Evolutionary conservation across 2,113 vertebrate species (phyloP).

Genomic region (Nerophis lumbriciformis): DNA sequence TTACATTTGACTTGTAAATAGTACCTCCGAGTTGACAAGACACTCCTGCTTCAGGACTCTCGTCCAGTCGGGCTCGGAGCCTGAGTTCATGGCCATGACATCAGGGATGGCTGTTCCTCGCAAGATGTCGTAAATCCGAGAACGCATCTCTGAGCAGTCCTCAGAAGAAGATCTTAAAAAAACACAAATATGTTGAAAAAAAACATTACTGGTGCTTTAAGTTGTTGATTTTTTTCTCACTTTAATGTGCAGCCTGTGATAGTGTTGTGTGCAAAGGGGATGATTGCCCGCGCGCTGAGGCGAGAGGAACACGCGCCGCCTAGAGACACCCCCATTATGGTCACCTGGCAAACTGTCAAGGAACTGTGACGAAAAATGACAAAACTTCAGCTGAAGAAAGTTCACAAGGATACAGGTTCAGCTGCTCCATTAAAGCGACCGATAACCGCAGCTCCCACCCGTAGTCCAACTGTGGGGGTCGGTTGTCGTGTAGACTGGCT

Average conservation of each 20-base stretch:
- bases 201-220: background rate
- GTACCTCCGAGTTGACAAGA: slow-evolving; percentile 42
- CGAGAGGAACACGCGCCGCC: slow-evolving; percentile 55
- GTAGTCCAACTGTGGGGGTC: slow-evolving; percentile 45
- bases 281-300: slow-evolving; percentile 13
- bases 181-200: background rate
- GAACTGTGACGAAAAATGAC: slow-evolving; percentile 1
- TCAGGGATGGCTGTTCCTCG: slow-evolving; percentile 48
- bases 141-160: slow-evolving; percentile 58
- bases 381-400: background rate
- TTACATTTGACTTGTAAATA: background rate
- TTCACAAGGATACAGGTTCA: slow-evolving; percentile 63
- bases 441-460: slow-evolving; percentile 47
- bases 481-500: slow-evolving; percentile 10
- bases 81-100: slow-evolving; percentile 63
- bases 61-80: slow-evolving; percentile 53
- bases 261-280: slow-evolving; percentile 65
- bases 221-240: slow-evolving; percentile 31
- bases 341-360: slow-evolving; percentile 61
- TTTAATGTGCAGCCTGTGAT: slow-evolving; percentile 68
- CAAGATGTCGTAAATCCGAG: slow-evolving; percentile 59
- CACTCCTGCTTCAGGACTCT: slow-evolving; percentile 61
- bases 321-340: slow-evolving; percentile 37
- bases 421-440: slow-evolving; percentile 45
- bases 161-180: slow-evolving; percentile 41